Evolutionary conservation across 2,113 vertebrate genomes (phyloP).

Genomic region (Rhizomys pruinosus): DNA sequence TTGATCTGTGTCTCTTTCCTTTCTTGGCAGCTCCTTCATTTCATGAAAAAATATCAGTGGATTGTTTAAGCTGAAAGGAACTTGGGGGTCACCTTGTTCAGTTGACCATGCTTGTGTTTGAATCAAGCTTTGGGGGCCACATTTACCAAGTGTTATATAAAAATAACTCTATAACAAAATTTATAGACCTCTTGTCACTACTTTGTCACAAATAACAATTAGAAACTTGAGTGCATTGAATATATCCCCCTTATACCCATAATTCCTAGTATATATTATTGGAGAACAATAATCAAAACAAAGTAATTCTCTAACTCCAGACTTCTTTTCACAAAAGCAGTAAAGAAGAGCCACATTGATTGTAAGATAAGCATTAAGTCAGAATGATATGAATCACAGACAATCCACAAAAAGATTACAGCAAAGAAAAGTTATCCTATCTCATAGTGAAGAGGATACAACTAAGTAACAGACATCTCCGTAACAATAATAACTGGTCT

Average conservation of each 20-base stretch:
- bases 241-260: neutral
- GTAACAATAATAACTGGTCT: neutral
- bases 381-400: neutral
- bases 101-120: neutral
- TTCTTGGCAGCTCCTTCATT: neutral
- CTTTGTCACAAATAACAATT: neutral
- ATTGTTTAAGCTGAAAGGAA: neutral
- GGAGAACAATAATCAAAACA: conserved; percentile 33
- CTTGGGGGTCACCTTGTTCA: neutral
- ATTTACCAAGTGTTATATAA: neutral
- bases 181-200: neutral
- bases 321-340: neutral
- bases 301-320: neutral
- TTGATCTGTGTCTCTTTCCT: neutral
- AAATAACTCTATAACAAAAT: neutral
- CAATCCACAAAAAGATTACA: neutral
- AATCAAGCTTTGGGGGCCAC: neutral
- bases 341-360: neutral
- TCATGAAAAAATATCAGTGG: neutral
- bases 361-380: neutral
- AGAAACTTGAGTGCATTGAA: conserved; percentile 16
- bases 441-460: neutral
- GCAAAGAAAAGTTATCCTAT: neutral
- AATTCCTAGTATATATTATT: neutral
- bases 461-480: neutral